Evolutionary conservation across 2,888 invertebrate genomes (phyloP), one percentile per base, ranked within the genome.

Genomic region (Drosophila pseudotakahashii): DNA sequence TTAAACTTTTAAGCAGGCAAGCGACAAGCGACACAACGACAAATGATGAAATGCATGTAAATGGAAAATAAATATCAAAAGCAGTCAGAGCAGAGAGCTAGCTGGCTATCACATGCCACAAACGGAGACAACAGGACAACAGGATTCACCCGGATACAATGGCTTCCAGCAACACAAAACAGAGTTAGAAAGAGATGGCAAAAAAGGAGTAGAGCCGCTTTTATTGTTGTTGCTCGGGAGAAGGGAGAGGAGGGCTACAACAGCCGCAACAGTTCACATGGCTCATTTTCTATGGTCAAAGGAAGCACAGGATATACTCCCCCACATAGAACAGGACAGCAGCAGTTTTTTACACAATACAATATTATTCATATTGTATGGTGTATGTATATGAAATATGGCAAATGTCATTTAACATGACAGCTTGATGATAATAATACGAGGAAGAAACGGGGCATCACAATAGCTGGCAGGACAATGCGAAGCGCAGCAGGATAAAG

Each of bases 321-420:
- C 48, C 19, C 23, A 44, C 71, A 50, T 16, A 44, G 47, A 62
- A 32, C 60, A 34, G 63, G 30, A 42, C 30, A 66, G 48, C 30
- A 66, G 48, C 41, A 54, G 54, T 66, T 73, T 63, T 60, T 32
- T 45, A 68, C 36, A 64, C 69, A 68, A 66, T 66, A 54, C 54
- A 66, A 66, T 75, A 54, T 54, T 66, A 68, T 69, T 67, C 52
- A 67, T 67, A 52, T 67, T 55, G 62, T 59, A 69, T 68, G 62
- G 54, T 64, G 66, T 71, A 77, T 85, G 82, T 75, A 47, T 86
- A 89, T 79, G 81, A 87, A 87, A 85, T 89, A 88, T 88, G 89
- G 89, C 89, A 89, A 88, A 88, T 89, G 88, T 88, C 88, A 89
- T 88, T 88, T 89, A 84, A 82, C 79, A 89, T 89, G 88, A 89